These are phyloP conservation scores for Phrynosoma blainvillii DNA, from an alignment of 2,113 vertebrate species.

Conservation along the genomic window DNA sequence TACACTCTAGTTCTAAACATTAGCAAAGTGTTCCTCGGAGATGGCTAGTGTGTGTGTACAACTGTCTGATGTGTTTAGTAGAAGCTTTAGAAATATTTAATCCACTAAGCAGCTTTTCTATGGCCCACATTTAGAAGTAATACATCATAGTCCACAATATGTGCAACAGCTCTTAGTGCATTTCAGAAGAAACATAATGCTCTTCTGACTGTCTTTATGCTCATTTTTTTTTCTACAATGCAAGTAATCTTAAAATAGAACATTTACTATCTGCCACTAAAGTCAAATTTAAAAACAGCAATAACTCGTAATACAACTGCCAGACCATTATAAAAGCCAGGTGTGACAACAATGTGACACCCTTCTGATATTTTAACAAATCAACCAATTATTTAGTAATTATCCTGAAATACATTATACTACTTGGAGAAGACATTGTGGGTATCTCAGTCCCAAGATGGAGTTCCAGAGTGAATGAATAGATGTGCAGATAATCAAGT, in stretches of 20 bases:
- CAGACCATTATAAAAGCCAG: not conserved
- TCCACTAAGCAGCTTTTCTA: slow-evolving; percentile 65
- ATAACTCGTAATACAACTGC: not conserved
- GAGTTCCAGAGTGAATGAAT: no score
- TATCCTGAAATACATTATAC: not conserved
- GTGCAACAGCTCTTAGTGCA: not conserved
- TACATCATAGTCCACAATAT: slow-evolving; percentile 15
- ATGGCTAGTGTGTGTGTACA: not conserved
- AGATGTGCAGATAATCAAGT: no score
- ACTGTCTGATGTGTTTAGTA: slow-evolving; percentile 40
- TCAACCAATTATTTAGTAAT: not conserved
- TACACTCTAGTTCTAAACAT: accelerated
- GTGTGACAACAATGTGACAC: not conserved
- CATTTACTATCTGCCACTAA: not conserved
- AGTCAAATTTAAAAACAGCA: not conserved
- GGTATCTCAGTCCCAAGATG: not conserved
- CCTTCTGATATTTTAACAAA: not conserved
- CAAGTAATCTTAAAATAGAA: not conserved
- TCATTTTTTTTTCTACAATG: not conserved
- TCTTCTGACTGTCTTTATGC: not conserved
- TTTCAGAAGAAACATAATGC: not conserved
- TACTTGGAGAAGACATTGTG: not conserved
- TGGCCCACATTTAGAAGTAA: slow-evolving; percentile 48
- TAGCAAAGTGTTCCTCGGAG: not conserved
- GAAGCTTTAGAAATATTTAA: slow-evolving; percentile 54